Evolutionary conservation across 2,888 invertebrate genomes (phyloP), one percentile per base, ranked within the genome.

Genomic region (Campoletis raptor): DNA sequence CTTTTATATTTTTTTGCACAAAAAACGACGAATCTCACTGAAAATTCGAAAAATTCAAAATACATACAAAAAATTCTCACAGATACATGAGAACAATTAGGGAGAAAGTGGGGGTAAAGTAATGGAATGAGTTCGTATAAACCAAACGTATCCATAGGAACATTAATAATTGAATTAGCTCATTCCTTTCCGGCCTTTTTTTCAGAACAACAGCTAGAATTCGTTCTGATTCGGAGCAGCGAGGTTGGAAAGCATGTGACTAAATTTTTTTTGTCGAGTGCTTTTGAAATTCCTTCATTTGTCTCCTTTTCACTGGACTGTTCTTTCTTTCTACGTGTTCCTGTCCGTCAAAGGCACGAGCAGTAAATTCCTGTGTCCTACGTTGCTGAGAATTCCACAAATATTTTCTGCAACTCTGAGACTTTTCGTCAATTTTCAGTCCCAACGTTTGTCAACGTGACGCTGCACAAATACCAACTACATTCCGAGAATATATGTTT

Each of bases 391-490:
- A 21, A 81, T 83, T 81, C 77, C 80, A 36, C 52, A 69, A 81
- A 83, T 86, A 57, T 84, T 78, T 81, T 42, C 54, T 42, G 64
- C 21, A 45, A 64, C 70, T 72, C 42, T 64, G 76, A 40, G 67
- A 81, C 76, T 61, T 86, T 79, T 80, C 79, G 70, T 83, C 72
- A 83, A 72, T 80, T 40, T 74, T 80, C 61, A 69, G 57, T 67
- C 48, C 30, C 61, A 40, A 21, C 83, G 57, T 73, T 72, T 76
- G 70, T 54, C 70, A 67, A 72, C 72, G 24, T n/a, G 67, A 74
- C 37, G 42, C 73, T 73, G 72, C 42, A 10, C 57, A 30, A 67
- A 81, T 72, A 52, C 67, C 74, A n/a, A 21, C 61, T 42, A 66
- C 21, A 52, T 72, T 48, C 24, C 21, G 3, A 24, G 18, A 69